Conservation (phyloP, 2,888 invertebrate genomes). For the Sarcophaga variegata region DNA sequence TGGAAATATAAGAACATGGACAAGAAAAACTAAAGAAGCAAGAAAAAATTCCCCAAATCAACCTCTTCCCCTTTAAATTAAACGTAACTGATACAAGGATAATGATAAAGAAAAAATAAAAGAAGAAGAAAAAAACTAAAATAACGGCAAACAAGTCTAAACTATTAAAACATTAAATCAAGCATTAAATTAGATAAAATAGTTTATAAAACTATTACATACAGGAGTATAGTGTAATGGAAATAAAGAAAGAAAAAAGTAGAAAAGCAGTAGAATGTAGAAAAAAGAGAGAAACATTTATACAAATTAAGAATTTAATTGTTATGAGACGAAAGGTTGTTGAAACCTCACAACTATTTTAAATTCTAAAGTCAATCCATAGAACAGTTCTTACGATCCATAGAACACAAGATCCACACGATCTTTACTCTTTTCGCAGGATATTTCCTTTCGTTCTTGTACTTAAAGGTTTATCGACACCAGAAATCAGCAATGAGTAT, state of each 20-base stretch:
- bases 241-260: constrained; percentile 3
- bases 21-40: constrained; percentile 71
- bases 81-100: constrained; percentile 68
- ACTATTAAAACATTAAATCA: constrained; percentile 81
- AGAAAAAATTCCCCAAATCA: constrained; percentile 65
- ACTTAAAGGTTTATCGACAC: too few species aligned
- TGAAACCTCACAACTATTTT: too few species aligned
- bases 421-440: too few species aligned
- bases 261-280: neutral
- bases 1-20: constrained; percentile 69
- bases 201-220: constrained; percentile 74
- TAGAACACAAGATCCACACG: too few species aligned
- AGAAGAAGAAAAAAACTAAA: constrained; percentile 58
- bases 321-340: too few species aligned
- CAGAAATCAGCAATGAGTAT: too few species aligned
- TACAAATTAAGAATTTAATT: too few species aligned
- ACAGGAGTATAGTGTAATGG: neutral
- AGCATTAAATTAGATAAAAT: constrained; percentile 80
- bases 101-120: constrained; percentile 49
- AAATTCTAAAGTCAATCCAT: too few species aligned
- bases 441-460: too few species aligned
- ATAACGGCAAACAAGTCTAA: constrained; percentile 70
- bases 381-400: too few species aligned
- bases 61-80: constrained; percentile 13
- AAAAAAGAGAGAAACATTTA: neutral